These are phyloP conservation scores for Corticium candelabrum DNA, from an alignment of 37 sponge, comb jelly and placozoan genomes.

Conservation along the genomic window DNA sequence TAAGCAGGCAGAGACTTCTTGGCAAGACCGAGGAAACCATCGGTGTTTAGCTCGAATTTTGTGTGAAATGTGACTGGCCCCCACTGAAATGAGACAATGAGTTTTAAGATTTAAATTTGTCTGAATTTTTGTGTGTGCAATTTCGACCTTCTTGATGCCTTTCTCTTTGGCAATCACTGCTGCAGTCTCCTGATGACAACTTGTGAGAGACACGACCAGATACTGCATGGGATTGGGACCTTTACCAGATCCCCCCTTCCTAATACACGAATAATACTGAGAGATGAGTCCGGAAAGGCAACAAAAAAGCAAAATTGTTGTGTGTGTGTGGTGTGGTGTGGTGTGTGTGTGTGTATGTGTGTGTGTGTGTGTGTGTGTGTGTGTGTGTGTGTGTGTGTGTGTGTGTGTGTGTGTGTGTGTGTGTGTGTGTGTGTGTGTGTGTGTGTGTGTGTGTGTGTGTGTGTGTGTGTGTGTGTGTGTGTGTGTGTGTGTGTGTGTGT, in stretches of 20 bases:
- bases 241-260: background rate
- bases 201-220: background rate
- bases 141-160: background rate
- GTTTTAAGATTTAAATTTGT: background rate
- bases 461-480: too few relatives aligned
- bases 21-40: background rate
- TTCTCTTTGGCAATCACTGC: background rate
- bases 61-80: background rate
- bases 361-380: too few relatives aligned
- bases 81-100: background rate
- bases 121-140: background rate
- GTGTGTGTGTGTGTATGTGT: too few relatives aligned
- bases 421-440: too few relatives aligned
- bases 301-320: too few relatives aligned
- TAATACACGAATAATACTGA: too few relatives aligned
- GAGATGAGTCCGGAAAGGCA: too few relatives aligned
- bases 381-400: too few relatives aligned
- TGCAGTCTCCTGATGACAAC: background rate
- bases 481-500: too few relatives aligned
- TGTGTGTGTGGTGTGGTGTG: too few relatives aligned
- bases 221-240: conserved; percentile 1
- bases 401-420: too few relatives aligned
- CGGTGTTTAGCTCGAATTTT: background rate
- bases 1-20: background rate
- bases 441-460: too few relatives aligned